These are phyloP conservation scores for Trichonephila clavipes DNA, from an alignment of 1,140 invertebrate species.

Conservation along the genomic window DNA sequence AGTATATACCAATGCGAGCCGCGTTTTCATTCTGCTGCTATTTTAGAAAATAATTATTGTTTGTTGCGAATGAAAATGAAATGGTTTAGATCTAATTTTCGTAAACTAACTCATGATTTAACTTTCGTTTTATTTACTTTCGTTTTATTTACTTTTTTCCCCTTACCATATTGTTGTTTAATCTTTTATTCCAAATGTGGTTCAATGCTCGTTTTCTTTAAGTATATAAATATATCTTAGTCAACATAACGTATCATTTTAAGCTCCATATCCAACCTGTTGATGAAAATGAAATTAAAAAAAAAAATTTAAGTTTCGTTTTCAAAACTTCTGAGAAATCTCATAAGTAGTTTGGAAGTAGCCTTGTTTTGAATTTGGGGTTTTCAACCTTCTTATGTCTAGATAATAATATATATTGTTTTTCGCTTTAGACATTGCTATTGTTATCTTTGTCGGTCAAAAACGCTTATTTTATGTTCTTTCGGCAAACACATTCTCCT, in stretches of 20 bases:
- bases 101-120: neutral
- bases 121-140: too few species aligned
- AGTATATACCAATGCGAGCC: neutral
- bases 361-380: too few species aligned
- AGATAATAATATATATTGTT: too few species aligned
- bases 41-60: neutral
- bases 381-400: too few species aligned
- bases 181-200: neutral
- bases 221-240: neutral
- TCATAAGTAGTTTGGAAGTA: too few species aligned
- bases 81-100: neutral
- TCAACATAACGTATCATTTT: neutral
- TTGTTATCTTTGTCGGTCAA: too few species aligned
- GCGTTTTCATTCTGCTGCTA: neutral
- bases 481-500: too few species aligned
- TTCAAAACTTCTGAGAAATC: too few species aligned
- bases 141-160: neutral
- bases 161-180: neutral
- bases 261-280: neutral
- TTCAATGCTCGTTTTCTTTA: neutral
- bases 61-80: conserved; percentile 16
- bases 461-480: too few species aligned
- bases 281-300: neutral
- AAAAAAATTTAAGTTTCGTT: too few species aligned
- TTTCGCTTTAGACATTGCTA: too few species aligned